These are phyloP conservation scores for Heterotis niloticus DNA, from an alignment of 2,113 vertebrate species.

Conservation along the genomic window DNA sequence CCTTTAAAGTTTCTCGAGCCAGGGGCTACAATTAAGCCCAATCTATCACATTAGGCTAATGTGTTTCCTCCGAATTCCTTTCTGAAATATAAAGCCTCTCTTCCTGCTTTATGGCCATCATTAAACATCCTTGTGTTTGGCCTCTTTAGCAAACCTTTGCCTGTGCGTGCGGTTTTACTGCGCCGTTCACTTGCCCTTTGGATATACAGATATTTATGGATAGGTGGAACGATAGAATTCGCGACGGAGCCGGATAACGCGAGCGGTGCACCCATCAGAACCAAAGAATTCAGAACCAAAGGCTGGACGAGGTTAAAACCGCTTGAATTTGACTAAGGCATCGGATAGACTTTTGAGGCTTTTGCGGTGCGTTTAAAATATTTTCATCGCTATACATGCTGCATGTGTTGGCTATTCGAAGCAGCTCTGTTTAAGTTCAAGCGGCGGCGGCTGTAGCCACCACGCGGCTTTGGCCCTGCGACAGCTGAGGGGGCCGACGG, in stretches of 20 bases:
- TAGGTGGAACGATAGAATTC: no score
- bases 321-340: no score
- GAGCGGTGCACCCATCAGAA: no score
- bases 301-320: no score
- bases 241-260: no score
- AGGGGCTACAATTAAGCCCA: constrained; percentile 30
- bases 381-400: no score
- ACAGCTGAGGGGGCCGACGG: constrained; percentile 12
- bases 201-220: not conserved
- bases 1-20: constrained; percentile 21
- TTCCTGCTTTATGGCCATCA: constrained; percentile 29
- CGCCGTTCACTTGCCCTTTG: not conserved
- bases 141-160: constrained; percentile 15
- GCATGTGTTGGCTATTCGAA: not conserved
- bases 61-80: constrained; percentile 13
- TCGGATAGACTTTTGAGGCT: no score
- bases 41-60: constrained; percentile 34
- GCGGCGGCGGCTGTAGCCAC: constrained; percentile 14
- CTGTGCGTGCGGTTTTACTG: not conserved
- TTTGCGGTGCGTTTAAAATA: no score
- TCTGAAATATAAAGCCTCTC: constrained; percentile 21
- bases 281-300: no score
- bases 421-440: no score
- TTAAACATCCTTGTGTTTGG: constrained; percentile 25
- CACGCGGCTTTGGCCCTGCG: constrained; percentile 18